A percentile compares a stretch with the other conserved stretches of the same genome.
Conservation (phyloP, 2,888 invertebrate species). For the Dicranocentrus wangi region DNA sequence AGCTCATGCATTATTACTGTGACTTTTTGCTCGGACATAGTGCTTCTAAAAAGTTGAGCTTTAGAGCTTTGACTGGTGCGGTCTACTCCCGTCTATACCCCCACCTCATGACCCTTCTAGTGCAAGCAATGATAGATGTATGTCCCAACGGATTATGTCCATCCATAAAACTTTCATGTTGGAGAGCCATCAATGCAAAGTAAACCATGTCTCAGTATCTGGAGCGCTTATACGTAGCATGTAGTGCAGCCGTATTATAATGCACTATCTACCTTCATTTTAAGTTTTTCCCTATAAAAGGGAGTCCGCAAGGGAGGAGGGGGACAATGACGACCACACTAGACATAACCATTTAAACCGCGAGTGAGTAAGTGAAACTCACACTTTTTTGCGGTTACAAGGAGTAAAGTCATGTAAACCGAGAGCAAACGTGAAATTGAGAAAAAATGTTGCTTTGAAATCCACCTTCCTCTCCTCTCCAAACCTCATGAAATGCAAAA, state of each 20-base stretch:
- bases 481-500: too few relatives aligned
- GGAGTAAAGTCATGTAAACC: too few relatives aligned
- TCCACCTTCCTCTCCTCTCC: too few relatives aligned
- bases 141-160: slow-evolving; percentile 9
- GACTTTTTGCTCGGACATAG: not conserved
- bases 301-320: not conserved
- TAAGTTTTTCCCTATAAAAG: not conserved
- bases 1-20: slow-evolving; percentile 6
- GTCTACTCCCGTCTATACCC: too few relatives aligned
- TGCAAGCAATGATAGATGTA: not conserved
- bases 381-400: too few relatives aligned
- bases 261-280: not conserved
- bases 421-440: not conserved
- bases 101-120: not conserved
- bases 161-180: slow-evolving; percentile 44
- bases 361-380: too few relatives aligned
- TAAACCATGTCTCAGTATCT: not conserved
- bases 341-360: too few relatives aligned
- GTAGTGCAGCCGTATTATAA: not conserved
- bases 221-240: not conserved
- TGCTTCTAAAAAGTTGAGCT: not conserved
- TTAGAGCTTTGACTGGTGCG: not conserved
- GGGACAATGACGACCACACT: too few relatives aligned
- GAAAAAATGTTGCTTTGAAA: too few relatives aligned
- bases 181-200: slow-evolving; percentile 19